Conservation (phyloP, 2,797 vertebrate species). For the Gymnocypris eckloni region DNA sequence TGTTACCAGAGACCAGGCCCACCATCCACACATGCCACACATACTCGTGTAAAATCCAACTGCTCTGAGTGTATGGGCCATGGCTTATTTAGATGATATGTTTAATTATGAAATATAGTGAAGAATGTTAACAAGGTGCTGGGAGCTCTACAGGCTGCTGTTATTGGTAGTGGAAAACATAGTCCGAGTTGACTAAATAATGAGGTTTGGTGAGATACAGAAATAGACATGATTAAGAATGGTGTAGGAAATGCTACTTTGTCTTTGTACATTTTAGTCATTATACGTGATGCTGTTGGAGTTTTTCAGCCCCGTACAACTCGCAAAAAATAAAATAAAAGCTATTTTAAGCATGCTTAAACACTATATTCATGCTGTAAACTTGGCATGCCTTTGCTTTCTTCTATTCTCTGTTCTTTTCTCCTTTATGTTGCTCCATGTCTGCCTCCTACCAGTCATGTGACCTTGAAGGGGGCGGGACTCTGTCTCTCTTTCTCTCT, state of each 20-base stretch:
- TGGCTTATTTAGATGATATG: not conserved
- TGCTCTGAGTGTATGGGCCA: not conserved
- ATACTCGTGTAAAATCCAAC: not conserved
- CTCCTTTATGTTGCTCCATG: slow-evolving; percentile 13
- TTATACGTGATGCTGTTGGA: not conserved
- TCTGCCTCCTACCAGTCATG: slow-evolving; percentile 33
- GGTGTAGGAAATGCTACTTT: not conserved
- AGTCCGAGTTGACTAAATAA: too few species aligned
- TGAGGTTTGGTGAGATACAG: not conserved
- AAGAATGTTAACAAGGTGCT: not conserved
- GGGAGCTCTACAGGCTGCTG: too few species aligned
- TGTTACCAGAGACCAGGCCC: not conserved
- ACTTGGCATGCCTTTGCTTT: not conserved
- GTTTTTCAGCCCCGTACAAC: not conserved
- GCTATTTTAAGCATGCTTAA: slow-evolving; percentile 18
- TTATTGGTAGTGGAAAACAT: too few species aligned
- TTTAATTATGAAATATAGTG: not conserved
- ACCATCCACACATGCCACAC: not conserved
- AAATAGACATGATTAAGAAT: not conserved
- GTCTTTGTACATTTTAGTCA: not conserved
- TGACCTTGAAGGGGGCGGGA: slow-evolving; percentile 24
- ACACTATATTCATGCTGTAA: slow-evolving; percentile 16
- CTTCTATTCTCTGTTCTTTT: not conserved
- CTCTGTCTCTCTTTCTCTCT: slow-evolving; percentile 3
- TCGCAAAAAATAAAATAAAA: slow-evolving; percentile 17